Conservation (phyloP, 2,888 invertebrate species). For the Bimastos eiseni region DNA sequence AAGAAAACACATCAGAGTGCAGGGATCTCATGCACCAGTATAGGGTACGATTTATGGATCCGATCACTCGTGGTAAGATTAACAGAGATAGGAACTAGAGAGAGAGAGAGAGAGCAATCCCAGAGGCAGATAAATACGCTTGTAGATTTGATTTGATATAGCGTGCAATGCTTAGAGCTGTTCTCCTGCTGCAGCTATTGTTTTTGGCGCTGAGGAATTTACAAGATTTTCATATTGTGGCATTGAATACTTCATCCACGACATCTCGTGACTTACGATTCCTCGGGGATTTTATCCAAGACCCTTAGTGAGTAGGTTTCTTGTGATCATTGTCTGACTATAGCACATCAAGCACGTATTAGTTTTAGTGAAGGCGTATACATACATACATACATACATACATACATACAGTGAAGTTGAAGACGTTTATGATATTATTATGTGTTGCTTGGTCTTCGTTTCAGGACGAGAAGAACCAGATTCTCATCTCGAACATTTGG, state of each 20-base stretch:
- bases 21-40: background rate
- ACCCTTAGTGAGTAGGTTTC: too few species aligned
- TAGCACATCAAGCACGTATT: too few species aligned
- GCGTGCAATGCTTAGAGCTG: background rate
- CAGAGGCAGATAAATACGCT: background rate
- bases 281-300: too few species aligned
- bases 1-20: background rate
- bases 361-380: too few species aligned
- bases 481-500: constrained; percentile 44
- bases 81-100: background rate
- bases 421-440: too few species aligned
- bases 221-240: too few species aligned
- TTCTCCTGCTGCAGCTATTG: background rate
- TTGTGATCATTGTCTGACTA: too few species aligned
- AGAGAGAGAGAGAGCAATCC: too few species aligned
- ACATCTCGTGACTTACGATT: too few species aligned
- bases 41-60: background rate
- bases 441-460: background rate
- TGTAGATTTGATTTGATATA: background rate
- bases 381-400: too few species aligned
- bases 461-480: constrained; percentile 46
- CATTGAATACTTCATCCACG: background rate
- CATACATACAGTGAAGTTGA: background rate
- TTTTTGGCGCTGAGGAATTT: background rate
- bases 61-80: background rate